A percentile compares a stretch with the other conserved stretches of the same genome.
Evolutionary conservation across 2,888 invertebrate species (phyloP).

Genomic region (Eledone cirrhosa): DNA sequence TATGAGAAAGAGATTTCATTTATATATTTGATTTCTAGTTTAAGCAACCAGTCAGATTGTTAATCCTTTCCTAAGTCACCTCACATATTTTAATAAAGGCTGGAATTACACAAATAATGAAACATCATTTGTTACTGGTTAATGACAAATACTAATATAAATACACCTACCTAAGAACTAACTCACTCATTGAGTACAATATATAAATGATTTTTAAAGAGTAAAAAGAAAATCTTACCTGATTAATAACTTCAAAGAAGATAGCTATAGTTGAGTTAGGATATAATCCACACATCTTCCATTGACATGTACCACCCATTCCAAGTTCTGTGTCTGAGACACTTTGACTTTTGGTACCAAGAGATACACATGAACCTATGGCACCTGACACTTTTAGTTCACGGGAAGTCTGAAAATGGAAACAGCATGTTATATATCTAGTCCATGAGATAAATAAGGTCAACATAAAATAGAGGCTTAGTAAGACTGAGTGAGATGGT

Average conservation of each 20-base stretch:
- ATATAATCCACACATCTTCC: constrained; percentile 95
- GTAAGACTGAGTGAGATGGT: no score
- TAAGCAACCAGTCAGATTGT: no score
- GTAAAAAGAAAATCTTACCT: constrained; percentile 48
- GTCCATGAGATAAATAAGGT: no score
- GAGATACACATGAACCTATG: constrained; percentile 94
- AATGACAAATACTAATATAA: not conserved
- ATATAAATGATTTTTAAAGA: not conserved
- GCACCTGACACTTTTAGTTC: constrained; percentile 95
- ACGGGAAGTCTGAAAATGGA: constrained; percentile 76
- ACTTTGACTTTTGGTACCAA: constrained; percentile 88
- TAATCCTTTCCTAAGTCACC: no score
- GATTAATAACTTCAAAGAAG: constrained; percentile 87
- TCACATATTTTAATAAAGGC: no score
- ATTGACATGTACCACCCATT: constrained; percentile 95
- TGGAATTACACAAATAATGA: not conserved
- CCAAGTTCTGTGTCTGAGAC: constrained; percentile 98
- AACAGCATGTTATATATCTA: not conserved
- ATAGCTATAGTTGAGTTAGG: constrained; percentile 92
- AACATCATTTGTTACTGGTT: not conserved
- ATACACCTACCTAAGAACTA: not conserved
- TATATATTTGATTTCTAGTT: no score
- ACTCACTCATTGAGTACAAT: not conserved
- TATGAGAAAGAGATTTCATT: no score
- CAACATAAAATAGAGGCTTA: no score